Conservation (phyloP, 1,140 invertebrate species). For the Drosophila repletoides region DNA sequence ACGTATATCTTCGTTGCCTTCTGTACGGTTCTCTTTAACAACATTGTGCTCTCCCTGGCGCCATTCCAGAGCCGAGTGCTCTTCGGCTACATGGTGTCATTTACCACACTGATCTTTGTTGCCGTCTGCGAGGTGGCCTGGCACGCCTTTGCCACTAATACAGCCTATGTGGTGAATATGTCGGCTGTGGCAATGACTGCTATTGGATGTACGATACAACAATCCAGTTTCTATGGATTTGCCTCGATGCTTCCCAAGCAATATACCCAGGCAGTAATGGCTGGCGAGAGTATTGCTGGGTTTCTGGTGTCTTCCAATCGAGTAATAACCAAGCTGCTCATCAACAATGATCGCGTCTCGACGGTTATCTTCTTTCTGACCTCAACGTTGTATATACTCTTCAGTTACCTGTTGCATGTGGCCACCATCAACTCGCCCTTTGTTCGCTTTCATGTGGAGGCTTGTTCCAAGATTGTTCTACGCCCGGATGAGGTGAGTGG, state of each 20-base stretch:
- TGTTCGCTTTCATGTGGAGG: constrained; percentile 92
- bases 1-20: constrained; percentile 95
- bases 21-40: constrained; percentile 92
- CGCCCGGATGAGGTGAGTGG: constrained; percentile 90
- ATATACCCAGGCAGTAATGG: constrained; percentile 96
- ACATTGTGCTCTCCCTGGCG: constrained; percentile 92
- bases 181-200: constrained; percentile 92
- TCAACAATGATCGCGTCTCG: constrained; percentile 89
- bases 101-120: constrained; percentile 91
- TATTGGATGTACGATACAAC: constrained; percentile 93
- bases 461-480: constrained; percentile 88
- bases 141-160: constrained; percentile 87
- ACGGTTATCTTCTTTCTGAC: constrained; percentile 93
- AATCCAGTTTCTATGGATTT: constrained; percentile 97
- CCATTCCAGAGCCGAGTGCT: constrained; percentile 92
- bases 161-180: constrained; percentile 91
- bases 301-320: constrained; percentile 92
- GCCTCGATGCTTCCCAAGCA: constrained; percentile 93
- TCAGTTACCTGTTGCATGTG: constrained; percentile 90
- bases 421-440: constrained; percentile 90
- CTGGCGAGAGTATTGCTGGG: constrained; percentile 95
- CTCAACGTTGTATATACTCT: constrained; percentile 88
- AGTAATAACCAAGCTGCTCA: constrained; percentile 90
- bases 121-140: constrained; percentile 93
- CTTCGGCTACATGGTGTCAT: constrained; percentile 93